phyloP scores from a whole-genome alignment of 2,113 vertebrate species.

The Dicaeum eximium region DNA sequence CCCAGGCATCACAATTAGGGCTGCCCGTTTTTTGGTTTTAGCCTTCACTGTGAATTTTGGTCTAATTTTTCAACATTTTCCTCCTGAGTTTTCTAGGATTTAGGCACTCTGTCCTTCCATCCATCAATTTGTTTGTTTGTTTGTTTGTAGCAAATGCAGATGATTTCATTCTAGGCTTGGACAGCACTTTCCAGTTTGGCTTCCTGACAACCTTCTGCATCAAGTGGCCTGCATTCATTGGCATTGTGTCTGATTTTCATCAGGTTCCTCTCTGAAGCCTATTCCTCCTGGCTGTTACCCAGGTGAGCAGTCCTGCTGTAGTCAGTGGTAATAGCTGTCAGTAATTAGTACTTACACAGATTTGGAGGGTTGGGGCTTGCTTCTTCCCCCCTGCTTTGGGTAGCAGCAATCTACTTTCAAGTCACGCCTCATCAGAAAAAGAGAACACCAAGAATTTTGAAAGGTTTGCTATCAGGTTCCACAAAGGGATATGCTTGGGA shows the following conservation, averaged over 20 bases:
- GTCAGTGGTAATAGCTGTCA: not conserved
- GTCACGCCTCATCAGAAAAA: not conserved
- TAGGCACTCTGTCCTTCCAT: not conserved
- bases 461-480: conserved; percentile 12
- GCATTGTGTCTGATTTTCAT: not conserved
- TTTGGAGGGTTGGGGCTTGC: not conserved
- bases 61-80: not conserved
- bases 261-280: conserved; percentile 1
- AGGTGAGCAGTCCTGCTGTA: conserved; percentile 17
- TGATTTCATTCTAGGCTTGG: not conserved
- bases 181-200: conserved; percentile 8
- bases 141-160: not conserved
- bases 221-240: conserved; percentile 9
- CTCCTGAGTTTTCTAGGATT: not conserved
- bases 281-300: not conserved
- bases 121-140: not conserved
- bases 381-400: not conserved
- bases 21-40: not conserved
- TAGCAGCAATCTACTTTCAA: not conserved
- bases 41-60: not conserved
- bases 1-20: not conserved
- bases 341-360: conserved; percentile 28
- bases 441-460: conserved; percentile 18
- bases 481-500: conserved; percentile 7
- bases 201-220: conserved; percentile 24